These are phyloP conservation scores for Marisa cornuarietis DNA, from an alignment of 1,140 invertebrate species.

Conservation along the genomic window DNA sequence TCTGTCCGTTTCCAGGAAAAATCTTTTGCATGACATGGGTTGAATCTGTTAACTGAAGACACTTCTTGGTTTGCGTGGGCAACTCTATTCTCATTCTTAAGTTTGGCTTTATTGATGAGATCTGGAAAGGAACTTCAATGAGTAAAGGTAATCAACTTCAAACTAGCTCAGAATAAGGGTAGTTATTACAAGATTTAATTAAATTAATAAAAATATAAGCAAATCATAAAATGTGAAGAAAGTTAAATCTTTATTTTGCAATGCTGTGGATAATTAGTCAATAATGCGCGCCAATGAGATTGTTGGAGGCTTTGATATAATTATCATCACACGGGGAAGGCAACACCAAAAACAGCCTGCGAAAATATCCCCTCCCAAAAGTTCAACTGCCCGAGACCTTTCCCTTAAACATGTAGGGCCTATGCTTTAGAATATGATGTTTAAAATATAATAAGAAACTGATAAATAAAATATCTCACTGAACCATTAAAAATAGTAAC, in stretches of 20 bases:
- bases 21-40: not conserved
- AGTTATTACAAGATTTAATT: not conserved
- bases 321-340: too few species aligned
- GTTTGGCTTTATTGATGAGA: constrained; percentile 5
- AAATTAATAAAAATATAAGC: not conserved
- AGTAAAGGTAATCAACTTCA: not conserved
- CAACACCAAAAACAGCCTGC: too few species aligned
- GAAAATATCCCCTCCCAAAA: too few species aligned
- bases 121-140: not conserved
- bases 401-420: too few species aligned
- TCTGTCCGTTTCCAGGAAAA: not conserved
- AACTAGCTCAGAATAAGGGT: not conserved
- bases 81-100: not conserved
- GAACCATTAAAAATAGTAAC: too few species aligned
- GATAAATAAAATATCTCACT: too few species aligned
- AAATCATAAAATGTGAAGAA: too few species aligned
- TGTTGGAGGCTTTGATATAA: too few species aligned
- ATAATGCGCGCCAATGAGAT: not conserved
- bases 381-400: too few species aligned
- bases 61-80: not conserved
- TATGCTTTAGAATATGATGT: too few species aligned
- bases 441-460: too few species aligned
- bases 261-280: not conserved
- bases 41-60: not conserved
- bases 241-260: not conserved